A percentile compares a stretch with the other conserved stretches of the same genome.
phyloP scores from a whole-genome alignment of 2,113 vertebrate species.

The Campylomormyrus numenius region DNA sequence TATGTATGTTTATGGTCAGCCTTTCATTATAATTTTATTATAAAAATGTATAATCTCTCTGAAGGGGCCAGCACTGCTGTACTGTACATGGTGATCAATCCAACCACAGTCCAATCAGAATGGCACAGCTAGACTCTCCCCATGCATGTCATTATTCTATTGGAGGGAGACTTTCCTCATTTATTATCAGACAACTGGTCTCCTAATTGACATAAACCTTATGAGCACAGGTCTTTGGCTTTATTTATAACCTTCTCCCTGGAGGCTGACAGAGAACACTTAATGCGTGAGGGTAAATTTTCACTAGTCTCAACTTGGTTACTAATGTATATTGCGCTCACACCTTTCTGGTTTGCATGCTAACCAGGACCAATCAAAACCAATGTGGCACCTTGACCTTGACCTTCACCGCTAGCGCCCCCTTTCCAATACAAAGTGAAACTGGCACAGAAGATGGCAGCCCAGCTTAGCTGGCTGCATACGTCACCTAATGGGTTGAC shows the following conservation, averaged over 20 bases:
- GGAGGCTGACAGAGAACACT: background rate
- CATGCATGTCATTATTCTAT: background rate
- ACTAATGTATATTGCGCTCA: background rate
- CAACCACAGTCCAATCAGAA: background rate
- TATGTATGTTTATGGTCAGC: background rate
- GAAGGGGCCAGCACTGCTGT: background rate
- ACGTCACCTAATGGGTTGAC: too few relatives aligned
- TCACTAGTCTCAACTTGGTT: background rate
- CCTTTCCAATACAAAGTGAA: background rate
- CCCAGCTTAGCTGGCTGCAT: too few relatives aligned
- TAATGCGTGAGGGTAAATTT: background rate
- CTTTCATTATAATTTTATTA: background rate
- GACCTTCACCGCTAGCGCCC: too few relatives aligned
- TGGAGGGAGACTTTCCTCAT: background rate
- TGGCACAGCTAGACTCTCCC: background rate
- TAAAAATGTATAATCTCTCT: background rate
- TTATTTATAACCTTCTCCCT: background rate
- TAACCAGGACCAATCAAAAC: background rate
- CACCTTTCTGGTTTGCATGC: background rate
- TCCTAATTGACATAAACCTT: background rate
- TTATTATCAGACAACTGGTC: background rate
- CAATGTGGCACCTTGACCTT: too few relatives aligned
- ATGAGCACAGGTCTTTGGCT: background rate
- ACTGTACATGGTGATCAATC: background rate
- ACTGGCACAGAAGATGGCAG: too few relatives aligned